These are phyloP conservation scores for Spinus olivaceus DNA, from an alignment of 2,797 vertebrate species.

Conservation along the genomic window DNA sequence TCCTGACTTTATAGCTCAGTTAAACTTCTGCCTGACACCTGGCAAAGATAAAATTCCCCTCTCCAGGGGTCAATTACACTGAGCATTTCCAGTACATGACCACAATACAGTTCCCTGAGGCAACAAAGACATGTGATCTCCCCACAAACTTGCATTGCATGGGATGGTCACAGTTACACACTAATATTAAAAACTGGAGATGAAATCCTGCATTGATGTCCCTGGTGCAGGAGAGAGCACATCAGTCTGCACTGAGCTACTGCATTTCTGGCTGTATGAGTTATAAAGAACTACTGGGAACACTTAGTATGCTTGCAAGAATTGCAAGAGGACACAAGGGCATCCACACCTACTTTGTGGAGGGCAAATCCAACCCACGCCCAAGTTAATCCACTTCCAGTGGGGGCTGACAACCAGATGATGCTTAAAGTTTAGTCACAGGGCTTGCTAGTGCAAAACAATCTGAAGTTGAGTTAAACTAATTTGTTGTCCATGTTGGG, in stretches of 20 bases:
- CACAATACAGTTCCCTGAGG: background rate
- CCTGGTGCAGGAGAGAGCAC: background rate
- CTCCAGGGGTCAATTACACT: background rate
- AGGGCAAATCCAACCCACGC: background rate
- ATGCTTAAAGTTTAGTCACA: background rate
- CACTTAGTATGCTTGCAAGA: background rate
- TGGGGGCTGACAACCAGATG: background rate
- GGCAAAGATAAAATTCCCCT: background rate
- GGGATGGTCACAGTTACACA: background rate
- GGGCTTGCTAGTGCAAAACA: background rate
- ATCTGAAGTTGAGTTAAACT: background rate
- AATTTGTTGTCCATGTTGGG: background rate
- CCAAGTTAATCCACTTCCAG: background rate
- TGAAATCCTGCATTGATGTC: background rate
- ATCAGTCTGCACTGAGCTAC: background rate
- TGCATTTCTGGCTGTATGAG: background rate
- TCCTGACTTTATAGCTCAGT: background rate
- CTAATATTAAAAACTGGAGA: background rate
- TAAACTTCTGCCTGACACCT: background rate
- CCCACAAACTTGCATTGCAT: background rate
- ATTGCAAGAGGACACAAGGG: background rate
- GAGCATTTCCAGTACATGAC: background rate
- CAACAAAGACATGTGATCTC: background rate
- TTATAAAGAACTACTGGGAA: background rate
- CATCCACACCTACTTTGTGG: background rate